Conservation (phyloP, 2,888 invertebrate species). For the Psylliodes chrysocephalus region DNA sequence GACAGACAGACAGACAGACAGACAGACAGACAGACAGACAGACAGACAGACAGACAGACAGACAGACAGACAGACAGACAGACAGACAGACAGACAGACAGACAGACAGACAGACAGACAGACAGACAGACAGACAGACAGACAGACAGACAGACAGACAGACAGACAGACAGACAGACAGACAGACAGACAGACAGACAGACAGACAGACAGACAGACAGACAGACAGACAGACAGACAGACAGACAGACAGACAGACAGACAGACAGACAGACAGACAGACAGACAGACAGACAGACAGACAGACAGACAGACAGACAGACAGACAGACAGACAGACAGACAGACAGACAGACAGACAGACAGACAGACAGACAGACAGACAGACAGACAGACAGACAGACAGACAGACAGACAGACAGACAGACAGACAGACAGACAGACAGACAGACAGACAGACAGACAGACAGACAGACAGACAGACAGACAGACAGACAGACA, state of each 20-base stretch:
- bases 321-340: slow-evolving; percentile 35
- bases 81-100: slow-evolving; percentile 2
- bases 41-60: slow-evolving; percentile 36
- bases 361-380: slow-evolving; percentile 35
- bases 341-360: slow-evolving; percentile 35
- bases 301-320: slow-evolving; percentile 35
- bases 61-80: slow-evolving; percentile 35
- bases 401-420: slow-evolving; percentile 35
- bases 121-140: slow-evolving; percentile 35
- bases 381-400: slow-evolving; percentile 35
- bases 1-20: slow-evolving; percentile 36
- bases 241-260: slow-evolving; percentile 34
- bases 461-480: slow-evolving; percentile 33
- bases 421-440: slow-evolving; percentile 31
- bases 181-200: slow-evolving; percentile 31
- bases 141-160: slow-evolving; percentile 35
- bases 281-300: slow-evolving; percentile 35
- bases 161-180: slow-evolving; percentile 35
- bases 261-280: slow-evolving; percentile 35
- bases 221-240: slow-evolving; percentile 33
- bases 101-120: slow-evolving; percentile 31
- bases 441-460: slow-evolving; percentile 29
- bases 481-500: slow-evolving; percentile 32
- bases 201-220: slow-evolving; percentile 28
- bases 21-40: slow-evolving; percentile 35